Evolutionary conservation across 92 coral and sea anemone species (phyloP), one percentile per base, ranked within the genome.

Genomic region (Bergia sp.): DNA sequence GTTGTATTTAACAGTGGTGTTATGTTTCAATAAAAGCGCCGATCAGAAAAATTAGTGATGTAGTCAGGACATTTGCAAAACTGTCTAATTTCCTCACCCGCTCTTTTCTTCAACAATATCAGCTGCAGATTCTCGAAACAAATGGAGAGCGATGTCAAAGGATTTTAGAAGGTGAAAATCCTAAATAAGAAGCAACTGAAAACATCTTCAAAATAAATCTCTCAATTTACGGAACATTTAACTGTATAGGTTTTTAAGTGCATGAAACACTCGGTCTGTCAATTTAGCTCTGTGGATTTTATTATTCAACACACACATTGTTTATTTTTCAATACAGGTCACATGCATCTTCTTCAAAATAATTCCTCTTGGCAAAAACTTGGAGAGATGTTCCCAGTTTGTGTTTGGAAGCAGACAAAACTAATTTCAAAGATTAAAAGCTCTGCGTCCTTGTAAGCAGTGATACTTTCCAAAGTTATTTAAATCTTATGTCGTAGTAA

Each of bases 1-100:
- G 16, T 39, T 37, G 23, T 41, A 18, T 81, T 20, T 37, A 20
- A 57, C 9, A 41, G 40, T 37, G 36, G 21, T 16, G 43, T 38
- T 50, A 11, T 15, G 11, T 10, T 45, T 64, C 41, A 71, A 69
- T 4, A 42, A 43, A 9, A 82, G 71, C 20, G 11, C 29, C 43
- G n/a, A 18, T 84, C 55, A 20, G 50, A 67, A 45, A 83, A 11
- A 84, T 29, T 71, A 67, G 40, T 39, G 77, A 83, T 29, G 77
- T 20, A 39, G 86, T 29, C 77, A 84, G 42, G 1, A 7, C 64
- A 71, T 71, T 84, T 71, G 64, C 77, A 84, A 83, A 69, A 23
- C 78, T 45, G 41, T 49, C 66, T 69, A 69, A 84, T 84, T 84
- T 71, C 16, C 77, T 83, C 78, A 71, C 79, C 87, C 77, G 71